Evolutionary conservation across 2,888 invertebrate species (phyloP).

Genomic region (Cosmopolites sordidus): DNA sequence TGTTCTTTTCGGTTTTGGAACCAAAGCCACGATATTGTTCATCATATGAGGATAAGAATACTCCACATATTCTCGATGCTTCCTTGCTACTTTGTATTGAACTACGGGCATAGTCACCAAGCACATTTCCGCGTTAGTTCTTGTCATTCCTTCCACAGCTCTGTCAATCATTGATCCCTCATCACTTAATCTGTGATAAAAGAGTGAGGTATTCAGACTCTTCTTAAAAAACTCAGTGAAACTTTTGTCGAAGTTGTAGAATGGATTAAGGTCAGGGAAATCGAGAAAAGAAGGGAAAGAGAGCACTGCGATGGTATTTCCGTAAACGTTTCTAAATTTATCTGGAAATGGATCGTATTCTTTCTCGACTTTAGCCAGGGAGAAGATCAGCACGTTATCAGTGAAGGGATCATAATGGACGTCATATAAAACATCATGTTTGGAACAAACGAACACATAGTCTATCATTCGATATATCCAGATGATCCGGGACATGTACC

Average conservation of each 20-base stretch:
- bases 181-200: not conserved
- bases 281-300: not conserved
- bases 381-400: not conserved
- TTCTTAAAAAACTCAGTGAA: not conserved
- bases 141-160: not conserved
- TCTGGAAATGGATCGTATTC: not conserved
- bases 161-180: not conserved
- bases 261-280: slow-evolving; percentile 1
- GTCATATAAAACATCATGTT: not conserved
- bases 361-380: not conserved
- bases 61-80: not conserved
- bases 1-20: slow-evolving; percentile 2
- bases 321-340: not conserved
- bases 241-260: not conserved
- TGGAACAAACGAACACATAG: not conserved
- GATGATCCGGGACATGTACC: not conserved
- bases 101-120: not conserved
- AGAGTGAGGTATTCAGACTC: not conserved
- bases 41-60: slow-evolving; percentile 9
- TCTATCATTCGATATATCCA: slow-evolving; percentile 1
- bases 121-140: slow-evolving; percentile 1
- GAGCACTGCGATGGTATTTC: not conserved
- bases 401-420: not conserved
- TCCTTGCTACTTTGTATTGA: not conserved
- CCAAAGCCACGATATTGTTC: slow-evolving; percentile 9